These are phyloP conservation scores for Druon quercuslanigerum DNA, from an alignment of 1,140 invertebrate genomes.

Conservation along the genomic window DNA sequence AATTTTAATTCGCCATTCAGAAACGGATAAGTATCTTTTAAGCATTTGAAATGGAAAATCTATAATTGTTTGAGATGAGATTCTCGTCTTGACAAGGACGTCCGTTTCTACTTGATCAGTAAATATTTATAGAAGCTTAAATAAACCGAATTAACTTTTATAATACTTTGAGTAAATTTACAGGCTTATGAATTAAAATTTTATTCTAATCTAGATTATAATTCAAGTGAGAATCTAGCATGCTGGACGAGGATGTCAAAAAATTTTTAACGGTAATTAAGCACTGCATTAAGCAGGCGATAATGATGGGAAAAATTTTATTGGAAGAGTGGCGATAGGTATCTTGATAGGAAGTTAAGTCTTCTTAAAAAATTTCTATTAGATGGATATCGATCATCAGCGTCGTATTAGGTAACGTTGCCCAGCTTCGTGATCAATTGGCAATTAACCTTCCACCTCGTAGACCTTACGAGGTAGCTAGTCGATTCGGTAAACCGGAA, in stretches of 20 bases:
- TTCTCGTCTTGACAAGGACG: no score
- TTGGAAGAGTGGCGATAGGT: neutral
- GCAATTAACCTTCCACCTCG: slow-evolving; percentile 54
- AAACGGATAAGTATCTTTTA: no score
- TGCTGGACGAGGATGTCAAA: no score
- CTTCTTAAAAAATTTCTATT: slow-evolving; percentile 41
- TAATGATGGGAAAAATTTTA: neutral
- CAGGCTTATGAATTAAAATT: no score
- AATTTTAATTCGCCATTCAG: no score
- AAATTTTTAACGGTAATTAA: neutral
- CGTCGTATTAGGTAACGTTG: slow-evolving; percentile 45
- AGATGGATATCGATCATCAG: slow-evolving; percentile 47
- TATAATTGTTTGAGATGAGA: no score
- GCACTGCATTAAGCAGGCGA: neutral
- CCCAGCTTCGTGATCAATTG: slow-evolving; percentile 49
- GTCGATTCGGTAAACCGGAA: slow-evolving; percentile 49
- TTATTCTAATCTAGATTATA: no score
- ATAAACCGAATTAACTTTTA: neutral
- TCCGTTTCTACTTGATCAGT: no score
- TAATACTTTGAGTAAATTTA: neutral
- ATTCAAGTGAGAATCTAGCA: no score
- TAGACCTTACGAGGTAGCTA: slow-evolving; percentile 47
- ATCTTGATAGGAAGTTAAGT: slow-evolving; percentile 10
- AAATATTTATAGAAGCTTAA: neutral
- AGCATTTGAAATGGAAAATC: no score